Conservation (phyloP, 2,888 invertebrate genomes). For the Oxytorus armatus region DNA sequence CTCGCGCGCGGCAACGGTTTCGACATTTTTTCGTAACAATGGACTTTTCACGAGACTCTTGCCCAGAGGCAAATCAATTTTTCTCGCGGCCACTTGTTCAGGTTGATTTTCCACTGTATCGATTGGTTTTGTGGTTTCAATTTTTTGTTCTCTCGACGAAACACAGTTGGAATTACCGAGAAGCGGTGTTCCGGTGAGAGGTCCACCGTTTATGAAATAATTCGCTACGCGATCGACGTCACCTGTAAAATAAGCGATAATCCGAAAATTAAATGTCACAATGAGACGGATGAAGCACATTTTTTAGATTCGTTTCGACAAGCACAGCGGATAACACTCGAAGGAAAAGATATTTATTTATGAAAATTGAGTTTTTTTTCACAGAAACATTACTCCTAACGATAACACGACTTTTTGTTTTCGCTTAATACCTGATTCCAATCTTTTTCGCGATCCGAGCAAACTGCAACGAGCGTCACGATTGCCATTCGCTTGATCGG, state of each 20-base stretch:
- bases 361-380: too few species aligned
- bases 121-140: background rate
- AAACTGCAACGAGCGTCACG: slow-evolving; percentile 66
- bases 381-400: too few species aligned
- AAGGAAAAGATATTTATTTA: too few species aligned
- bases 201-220: slow-evolving; percentile 78
- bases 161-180: slow-evolving; percentile 26
- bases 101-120: background rate
- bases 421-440: slow-evolving; percentile 23
- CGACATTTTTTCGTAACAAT: background rate
- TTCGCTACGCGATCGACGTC: slow-evolving; percentile 76
- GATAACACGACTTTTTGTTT: too few species aligned
- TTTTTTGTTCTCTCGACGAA: too few species aligned
- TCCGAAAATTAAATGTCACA: too few species aligned
- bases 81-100: background rate
- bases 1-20: background rate
- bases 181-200: slow-evolving; percentile 65
- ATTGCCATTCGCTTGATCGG: slow-evolving; percentile 47
- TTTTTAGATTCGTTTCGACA: too few species aligned
- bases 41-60: background rate
- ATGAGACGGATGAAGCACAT: too few species aligned
- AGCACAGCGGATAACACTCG: too few species aligned
- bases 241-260: slow-evolving; percentile 64
- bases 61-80: background rate
- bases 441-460: slow-evolving; percentile 17